Evolutionary conservation across 2,888 invertebrate species (phyloP).

Genomic region (Drosophila quinaria): DNA sequence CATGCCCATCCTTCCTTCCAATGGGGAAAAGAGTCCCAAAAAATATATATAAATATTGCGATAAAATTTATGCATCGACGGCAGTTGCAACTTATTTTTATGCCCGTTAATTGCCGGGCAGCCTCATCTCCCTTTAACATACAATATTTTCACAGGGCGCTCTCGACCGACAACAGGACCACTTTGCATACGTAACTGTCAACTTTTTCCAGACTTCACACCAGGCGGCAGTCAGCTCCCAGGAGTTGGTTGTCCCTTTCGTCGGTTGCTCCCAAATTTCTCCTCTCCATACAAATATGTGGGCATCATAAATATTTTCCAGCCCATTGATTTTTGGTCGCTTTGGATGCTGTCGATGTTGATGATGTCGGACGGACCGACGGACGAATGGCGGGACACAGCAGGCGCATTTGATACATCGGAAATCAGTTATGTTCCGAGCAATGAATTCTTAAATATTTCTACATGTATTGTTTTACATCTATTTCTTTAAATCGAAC

Average conservation of each 20-base stretch:
- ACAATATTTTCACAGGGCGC: not conserved
- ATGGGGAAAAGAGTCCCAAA: conserved; percentile 11
- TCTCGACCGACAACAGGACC: conserved; percentile 6
- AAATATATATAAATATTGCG: conserved; percentile 48
- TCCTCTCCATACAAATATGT: conserved; percentile 39
- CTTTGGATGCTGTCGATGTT: conserved; percentile 67
- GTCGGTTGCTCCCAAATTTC: not conserved
- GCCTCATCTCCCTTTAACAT: not conserved
- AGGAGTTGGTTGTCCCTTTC: conserved; percentile 16
- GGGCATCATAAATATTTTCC: conserved; percentile 80
- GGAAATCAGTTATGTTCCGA: conserved; percentile 37
- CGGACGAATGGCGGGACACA: conserved; percentile 1
- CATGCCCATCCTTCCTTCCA: conserved; percentile 17
- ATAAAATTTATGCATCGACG: conserved; percentile 59
- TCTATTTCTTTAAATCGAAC: too few species aligned
- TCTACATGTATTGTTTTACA: too few species aligned
- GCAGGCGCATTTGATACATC: conserved; percentile 22
- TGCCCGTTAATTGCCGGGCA: conserved; percentile 66
- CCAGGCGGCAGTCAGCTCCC: conserved; percentile 37
- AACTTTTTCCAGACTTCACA: conserved; percentile 76
- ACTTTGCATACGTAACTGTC: conserved; percentile 74
- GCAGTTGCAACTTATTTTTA: conserved; percentile 72
- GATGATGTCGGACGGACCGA: conserved; percentile 60
- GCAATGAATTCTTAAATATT: conserved; percentile 34
- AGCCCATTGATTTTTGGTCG: conserved; percentile 79